Conservation (phyloP, 2,888 invertebrate species). For the Metacarcinus magister region DNA sequence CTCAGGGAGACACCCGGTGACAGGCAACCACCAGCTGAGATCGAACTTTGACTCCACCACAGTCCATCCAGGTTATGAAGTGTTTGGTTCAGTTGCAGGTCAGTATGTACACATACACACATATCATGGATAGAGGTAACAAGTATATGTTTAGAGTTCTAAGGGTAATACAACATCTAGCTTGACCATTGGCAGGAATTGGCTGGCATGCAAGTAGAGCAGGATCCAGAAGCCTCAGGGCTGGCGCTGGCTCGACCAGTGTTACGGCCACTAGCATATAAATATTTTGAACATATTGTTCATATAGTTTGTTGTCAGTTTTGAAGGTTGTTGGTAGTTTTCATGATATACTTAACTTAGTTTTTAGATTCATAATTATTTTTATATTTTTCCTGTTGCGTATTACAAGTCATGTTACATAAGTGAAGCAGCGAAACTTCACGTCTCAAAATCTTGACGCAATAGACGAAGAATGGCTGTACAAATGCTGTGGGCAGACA, state of each 20-base stretch:
- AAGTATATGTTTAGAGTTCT: not conserved
- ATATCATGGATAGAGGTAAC: slow-evolving; percentile 2
- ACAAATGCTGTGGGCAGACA: not conserved
- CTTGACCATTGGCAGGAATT: not conserved
- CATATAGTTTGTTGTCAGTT: not conserved
- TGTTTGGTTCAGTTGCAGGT: slow-evolving; percentile 7
- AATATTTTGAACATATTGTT: not conserved
- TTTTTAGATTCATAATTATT: not conserved
- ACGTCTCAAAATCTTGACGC: not conserved
- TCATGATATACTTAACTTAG: not conserved
- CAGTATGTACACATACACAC: not conserved
- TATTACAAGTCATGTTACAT: not conserved
- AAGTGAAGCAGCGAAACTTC: not conserved
- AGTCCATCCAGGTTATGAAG: slow-evolving; percentile 31
- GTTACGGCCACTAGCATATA: not conserved
- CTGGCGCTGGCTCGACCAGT: slow-evolving; percentile 9
- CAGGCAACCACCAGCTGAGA: slow-evolving; percentile 41
- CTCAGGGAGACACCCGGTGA: slow-evolving; percentile 27
- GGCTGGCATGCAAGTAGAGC: slow-evolving; percentile 11
- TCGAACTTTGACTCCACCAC: slow-evolving; percentile 41
- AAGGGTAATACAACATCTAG: not conserved
- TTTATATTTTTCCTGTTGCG: not conserved
- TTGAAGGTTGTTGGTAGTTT: not conserved
- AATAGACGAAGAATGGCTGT: not conserved
- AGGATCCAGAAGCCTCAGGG: not conserved